Conservation (phyloP, 2,113 vertebrate genomes). For the Pipra filicauda region DNA sequence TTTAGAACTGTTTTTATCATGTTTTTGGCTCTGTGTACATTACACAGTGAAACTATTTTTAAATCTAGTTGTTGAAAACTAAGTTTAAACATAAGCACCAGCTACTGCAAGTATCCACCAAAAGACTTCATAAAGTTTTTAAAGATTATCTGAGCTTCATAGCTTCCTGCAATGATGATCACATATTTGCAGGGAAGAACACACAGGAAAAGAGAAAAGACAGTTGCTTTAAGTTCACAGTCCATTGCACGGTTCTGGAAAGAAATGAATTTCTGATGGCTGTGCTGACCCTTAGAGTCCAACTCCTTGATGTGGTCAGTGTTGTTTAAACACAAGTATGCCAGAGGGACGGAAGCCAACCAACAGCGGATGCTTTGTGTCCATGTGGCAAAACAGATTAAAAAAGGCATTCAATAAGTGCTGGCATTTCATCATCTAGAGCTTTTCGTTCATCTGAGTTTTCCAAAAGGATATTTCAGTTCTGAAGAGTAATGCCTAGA, state of each 20-base stretch:
- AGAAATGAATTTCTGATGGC: neutral
- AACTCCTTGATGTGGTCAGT: slow-evolving; percentile 6
- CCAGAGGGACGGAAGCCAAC: neutral
- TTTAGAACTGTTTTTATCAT: neutral
- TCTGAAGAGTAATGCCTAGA: neutral
- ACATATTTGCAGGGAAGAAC: neutral
- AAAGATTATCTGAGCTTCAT: neutral
- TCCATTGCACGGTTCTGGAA: neutral
- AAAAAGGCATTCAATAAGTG: neutral
- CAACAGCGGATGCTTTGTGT: neutral
- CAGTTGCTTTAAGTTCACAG: neutral
- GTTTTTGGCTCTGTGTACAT: neutral
- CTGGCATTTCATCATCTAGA: neutral
- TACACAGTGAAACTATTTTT: neutral
- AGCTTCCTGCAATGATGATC: neutral
- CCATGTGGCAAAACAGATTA: neutral
- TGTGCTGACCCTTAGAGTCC: neutral
- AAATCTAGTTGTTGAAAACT: neutral
- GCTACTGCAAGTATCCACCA: neutral
- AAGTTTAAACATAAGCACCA: neutral
- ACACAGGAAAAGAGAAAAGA: neutral
- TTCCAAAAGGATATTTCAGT: neutral
- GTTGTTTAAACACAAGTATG: neutral
- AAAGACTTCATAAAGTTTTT: neutral
- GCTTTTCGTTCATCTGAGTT: neutral